Evolutionary conservation across 2,888 invertebrate genomes (phyloP).

Genomic region (Dynastes tityus): DNA sequence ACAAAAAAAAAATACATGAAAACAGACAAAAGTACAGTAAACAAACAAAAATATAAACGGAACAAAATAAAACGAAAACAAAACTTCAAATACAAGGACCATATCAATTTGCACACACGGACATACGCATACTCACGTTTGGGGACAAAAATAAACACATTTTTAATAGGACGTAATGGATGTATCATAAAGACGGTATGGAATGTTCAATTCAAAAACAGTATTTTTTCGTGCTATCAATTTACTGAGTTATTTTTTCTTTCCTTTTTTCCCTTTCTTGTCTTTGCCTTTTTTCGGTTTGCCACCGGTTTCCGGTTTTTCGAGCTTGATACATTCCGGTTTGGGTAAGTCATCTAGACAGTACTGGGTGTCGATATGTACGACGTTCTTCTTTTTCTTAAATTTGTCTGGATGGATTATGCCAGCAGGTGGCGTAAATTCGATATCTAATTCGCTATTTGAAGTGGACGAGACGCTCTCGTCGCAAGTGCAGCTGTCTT

Average conservation of each 20-base stretch:
- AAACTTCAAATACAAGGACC: background rate
- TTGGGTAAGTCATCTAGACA: conserved; percentile 73
- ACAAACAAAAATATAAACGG: no score
- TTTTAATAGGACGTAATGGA: background rate
- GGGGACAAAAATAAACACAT: background rate
- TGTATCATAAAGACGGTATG: background rate
- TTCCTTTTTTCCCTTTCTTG: conserved; percentile 53
- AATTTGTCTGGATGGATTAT: conserved; percentile 75
- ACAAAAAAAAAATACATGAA: conserved; percentile 10
- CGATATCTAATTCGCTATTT: conserved; percentile 80
- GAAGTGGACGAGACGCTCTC: conserved; percentile 72
- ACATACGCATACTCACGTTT: conserved; percentile 6
- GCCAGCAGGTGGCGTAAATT: conserved; percentile 82
- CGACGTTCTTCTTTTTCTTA: conserved; percentile 68
- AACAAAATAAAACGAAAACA: background rate
- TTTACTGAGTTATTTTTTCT: background rate
- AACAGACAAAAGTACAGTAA: background rate
- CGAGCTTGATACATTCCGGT: conserved; percentile 58
- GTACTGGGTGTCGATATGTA: conserved; percentile 78
- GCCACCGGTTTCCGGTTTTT: conserved; percentile 45
- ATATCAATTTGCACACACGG: background rate
- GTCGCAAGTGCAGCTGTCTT: conserved; percentile 67
- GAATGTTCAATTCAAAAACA: conserved; percentile 3
- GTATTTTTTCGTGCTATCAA: background rate
- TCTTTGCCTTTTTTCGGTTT: conserved; percentile 54